These are phyloP conservation scores for Tokudaia muenninki DNA, from an alignment of 2,797 vertebrate species.

Conservation along the genomic window DNA sequence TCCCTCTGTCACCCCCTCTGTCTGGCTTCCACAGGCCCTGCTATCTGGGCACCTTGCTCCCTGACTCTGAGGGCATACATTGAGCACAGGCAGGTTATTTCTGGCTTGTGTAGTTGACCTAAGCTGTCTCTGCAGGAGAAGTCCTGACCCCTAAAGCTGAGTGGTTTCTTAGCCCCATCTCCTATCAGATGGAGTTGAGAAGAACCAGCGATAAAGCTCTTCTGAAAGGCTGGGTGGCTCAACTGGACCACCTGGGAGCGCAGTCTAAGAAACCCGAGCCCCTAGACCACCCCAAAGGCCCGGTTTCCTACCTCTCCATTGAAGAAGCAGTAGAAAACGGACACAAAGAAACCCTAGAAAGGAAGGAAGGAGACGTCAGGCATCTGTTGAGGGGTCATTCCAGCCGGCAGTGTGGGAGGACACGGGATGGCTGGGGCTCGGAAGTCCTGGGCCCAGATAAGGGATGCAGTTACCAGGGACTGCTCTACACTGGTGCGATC, in stretches of 20 bases:
- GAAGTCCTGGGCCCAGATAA: neutral
- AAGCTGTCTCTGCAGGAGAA: neutral
- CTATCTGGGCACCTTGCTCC: neutral
- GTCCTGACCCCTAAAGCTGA: neutral
- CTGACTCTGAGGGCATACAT: fast-evolving
- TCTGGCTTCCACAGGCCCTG: neutral
- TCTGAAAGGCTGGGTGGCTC: neutral
- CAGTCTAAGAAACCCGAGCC: neutral
- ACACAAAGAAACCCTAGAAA: constrained; percentile 97
- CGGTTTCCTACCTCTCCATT: constrained; percentile 95
- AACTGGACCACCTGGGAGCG: fast-evolving
- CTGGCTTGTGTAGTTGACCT: neutral
- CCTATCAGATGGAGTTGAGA: neutral
- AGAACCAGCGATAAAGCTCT: no score
- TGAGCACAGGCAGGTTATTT: neutral
- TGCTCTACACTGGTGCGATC: neutral
- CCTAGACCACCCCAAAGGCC: neutral
- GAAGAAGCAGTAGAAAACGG: constrained; percentile 99
- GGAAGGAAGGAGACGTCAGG: constrained; percentile 8
- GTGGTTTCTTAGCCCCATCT: neutral
- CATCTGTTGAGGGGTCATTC: neutral
- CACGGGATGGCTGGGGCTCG: no score
- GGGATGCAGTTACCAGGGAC: no score
- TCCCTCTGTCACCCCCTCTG: neutral
- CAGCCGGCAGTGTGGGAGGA: neutral